phyloP scores from a whole-genome alignment of 2,797 vertebrate species.

The Danio albolineatus region DNA sequence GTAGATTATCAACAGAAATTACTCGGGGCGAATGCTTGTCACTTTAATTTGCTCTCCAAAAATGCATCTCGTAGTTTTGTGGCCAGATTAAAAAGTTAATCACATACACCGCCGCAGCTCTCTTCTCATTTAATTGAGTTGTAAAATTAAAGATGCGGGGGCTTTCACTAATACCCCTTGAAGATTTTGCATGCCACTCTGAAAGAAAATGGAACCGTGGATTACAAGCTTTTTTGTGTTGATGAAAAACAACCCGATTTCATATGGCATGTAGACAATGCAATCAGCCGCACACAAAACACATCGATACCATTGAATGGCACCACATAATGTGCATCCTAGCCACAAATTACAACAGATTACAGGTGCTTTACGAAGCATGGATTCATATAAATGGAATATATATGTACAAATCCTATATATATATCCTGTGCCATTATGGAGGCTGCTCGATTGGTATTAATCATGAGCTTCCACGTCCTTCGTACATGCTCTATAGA shows the following conservation, averaged over 20 bases:
- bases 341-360: slow-evolving; percentile 32
- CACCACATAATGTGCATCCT: not conserved
- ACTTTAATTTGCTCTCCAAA: slow-evolving; percentile 65
- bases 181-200: slow-evolving; percentile 39
- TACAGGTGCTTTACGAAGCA: slow-evolving; percentile 34
- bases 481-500: slow-evolving; percentile 44
- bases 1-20: slow-evolving; percentile 50
- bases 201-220: slow-evolving; percentile 38
- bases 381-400: slow-evolving; percentile 36
- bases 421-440: slow-evolving; percentile 53
- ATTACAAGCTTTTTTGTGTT: slow-evolving; percentile 51
- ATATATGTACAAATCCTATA: slow-evolving; percentile 47
- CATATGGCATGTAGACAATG: slow-evolving; percentile 24
- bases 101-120: slow-evolving; percentile 39
- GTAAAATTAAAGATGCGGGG: slow-evolving; percentile 53
- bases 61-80: slow-evolving; percentile 50
- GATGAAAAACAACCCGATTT: slow-evolving; percentile 47
- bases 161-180: slow-evolving; percentile 56
- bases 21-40: slow-evolving; percentile 43
- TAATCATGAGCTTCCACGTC: slow-evolving; percentile 52
- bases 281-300: slow-evolving; percentile 21
- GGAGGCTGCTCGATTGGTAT: slow-evolving; percentile 32
- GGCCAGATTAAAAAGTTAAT: slow-evolving; percentile 60
- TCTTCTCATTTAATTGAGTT: slow-evolving; percentile 61
- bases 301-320: slow-evolving; percentile 25